Percentiles rank a stretch among this genome's conserved stretches.
Evolutionary conservation across 2,888 invertebrate genomes (phyloP).

Genomic region (Eretmocerus hayati): DNA sequence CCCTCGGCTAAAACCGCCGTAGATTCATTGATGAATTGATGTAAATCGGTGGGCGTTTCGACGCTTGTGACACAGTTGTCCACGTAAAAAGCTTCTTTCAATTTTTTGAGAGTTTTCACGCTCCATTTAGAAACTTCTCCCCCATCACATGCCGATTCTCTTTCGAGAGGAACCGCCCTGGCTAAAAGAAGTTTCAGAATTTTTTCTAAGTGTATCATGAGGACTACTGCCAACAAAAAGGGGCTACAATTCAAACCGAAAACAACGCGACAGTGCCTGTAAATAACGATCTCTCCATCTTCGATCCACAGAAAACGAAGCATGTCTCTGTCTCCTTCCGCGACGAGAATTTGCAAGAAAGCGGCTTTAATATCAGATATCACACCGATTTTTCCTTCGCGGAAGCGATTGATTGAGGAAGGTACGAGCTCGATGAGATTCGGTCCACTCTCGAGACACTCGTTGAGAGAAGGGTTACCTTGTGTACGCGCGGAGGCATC

Average conservation of each 20-base stretch:
- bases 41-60: neutral
- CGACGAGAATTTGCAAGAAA: constrained; percentile 22
- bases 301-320: constrained; percentile 3
- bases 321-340: constrained; percentile 19
- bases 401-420: constrained; percentile 18
- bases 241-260: constrained; percentile 27
- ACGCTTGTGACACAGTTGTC: neutral
- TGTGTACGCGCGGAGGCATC: constrained; percentile 28
- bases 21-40: neutral
- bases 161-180: too few relatives aligned
- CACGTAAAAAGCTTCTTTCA: neutral
- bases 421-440: constrained; percentile 25
- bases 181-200: too few relatives aligned
- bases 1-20: neutral
- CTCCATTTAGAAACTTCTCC: too few relatives aligned
- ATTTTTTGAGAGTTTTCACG: too few relatives aligned
- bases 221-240: constrained; percentile 26
- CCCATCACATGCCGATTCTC: too few relatives aligned
- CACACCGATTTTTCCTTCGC: constrained; percentile 18
- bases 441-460: constrained; percentile 23
- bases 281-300: constrained; percentile 6
- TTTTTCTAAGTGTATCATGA: constrained; percentile 12
- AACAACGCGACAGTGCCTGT: constrained; percentile 24
- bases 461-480: constrained; percentile 26
- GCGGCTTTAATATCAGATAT: constrained; percentile 22